A percentile compares a stretch with the other conserved stretches of the same genome.
phyloP scores from a whole-genome alignment of 2,797 vertebrate genomes.

The Coregonus suidteri region DNA sequence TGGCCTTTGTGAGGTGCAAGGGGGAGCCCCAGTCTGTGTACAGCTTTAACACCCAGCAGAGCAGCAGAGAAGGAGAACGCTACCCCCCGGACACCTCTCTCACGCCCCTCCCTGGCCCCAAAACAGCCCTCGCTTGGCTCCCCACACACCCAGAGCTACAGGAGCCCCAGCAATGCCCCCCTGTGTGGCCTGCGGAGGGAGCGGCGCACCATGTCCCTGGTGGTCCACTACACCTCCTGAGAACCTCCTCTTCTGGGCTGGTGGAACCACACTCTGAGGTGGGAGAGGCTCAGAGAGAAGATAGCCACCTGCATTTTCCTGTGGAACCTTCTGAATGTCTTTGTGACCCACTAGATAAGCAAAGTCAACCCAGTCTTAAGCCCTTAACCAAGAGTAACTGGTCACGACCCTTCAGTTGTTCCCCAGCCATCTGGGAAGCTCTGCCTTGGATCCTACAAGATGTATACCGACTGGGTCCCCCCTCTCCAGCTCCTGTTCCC shows the following conservation, averaged over 20 bases:
- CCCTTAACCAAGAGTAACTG: background rate
- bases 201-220: constrained; percentile 39
- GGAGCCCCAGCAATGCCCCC: constrained; percentile 10
- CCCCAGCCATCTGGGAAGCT: background rate
- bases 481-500: too few species aligned
- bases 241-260: background rate
- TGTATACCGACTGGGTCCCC: too few species aligned
- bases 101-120: constrained; percentile 14
- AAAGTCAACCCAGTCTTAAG: too few species aligned
- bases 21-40: constrained; percentile 43
- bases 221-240: constrained; percentile 65
- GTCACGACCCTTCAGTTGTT: background rate
- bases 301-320: background rate
- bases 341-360: background rate
- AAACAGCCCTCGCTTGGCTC: constrained; percentile 35
- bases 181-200: constrained; percentile 38
- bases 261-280: background rate
- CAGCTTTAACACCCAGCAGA: constrained; percentile 33
- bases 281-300: background rate
- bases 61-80: constrained; percentile 36
- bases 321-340: background rate
- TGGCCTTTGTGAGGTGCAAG: constrained; percentile 69
- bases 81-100: constrained; percentile 16
- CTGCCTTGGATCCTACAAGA: too few species aligned
- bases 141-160: constrained; percentile 26